A percentile compares a stretch with the other conserved stretches of the same genome.
Conservation (phyloP, 1,140 invertebrate genomes). For the Drosophila eugracilis region DNA sequence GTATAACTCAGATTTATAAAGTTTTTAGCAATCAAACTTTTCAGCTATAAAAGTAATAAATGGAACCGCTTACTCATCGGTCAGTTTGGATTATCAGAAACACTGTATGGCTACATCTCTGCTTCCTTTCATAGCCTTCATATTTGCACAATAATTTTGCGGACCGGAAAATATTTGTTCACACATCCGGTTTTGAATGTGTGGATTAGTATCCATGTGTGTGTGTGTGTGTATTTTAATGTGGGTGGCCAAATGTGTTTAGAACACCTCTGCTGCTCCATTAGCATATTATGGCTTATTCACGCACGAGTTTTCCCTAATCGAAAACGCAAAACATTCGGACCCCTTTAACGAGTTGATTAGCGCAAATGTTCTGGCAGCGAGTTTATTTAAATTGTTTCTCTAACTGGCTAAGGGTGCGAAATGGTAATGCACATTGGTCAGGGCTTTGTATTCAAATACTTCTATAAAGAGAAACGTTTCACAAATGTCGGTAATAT, state of each 20-base stretch:
- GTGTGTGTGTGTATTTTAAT: slow-evolving; percentile 29
- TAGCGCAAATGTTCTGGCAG: slow-evolving; percentile 52
- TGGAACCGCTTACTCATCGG: slow-evolving; percentile 12
- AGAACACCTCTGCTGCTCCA: slow-evolving; percentile 52
- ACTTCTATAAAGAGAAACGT: neutral
- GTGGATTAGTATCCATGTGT: slow-evolving; percentile 16
- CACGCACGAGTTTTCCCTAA: slow-evolving; percentile 61
- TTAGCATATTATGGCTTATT: slow-evolving; percentile 73
- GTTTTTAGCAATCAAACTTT: slow-evolving; percentile 22
- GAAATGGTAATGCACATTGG: slow-evolving; percentile 7
- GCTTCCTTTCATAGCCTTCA: slow-evolving; percentile 65
- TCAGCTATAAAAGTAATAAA: slow-evolving; percentile 14
- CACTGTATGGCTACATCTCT: neutral
- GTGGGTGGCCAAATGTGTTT: slow-evolving; percentile 55
- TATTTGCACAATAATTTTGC: slow-evolving; percentile 80
- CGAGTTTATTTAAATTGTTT: slow-evolving; percentile 52
- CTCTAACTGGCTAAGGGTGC: slow-evolving; percentile 12
- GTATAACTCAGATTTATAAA: neutral
- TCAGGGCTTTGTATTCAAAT: neutral
- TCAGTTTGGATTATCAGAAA: neutral
- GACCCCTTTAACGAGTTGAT: slow-evolving; percentile 68
- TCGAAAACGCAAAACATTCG: slow-evolving; percentile 46
- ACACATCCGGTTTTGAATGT: slow-evolving; percentile 52
- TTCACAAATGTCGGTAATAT: neutral
- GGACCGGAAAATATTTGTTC: slow-evolving; percentile 76